phyloP scores from a whole-genome alignment of 30 jellyfish, hydroid and myxozoan species.

The Mastigias papua region DNA sequence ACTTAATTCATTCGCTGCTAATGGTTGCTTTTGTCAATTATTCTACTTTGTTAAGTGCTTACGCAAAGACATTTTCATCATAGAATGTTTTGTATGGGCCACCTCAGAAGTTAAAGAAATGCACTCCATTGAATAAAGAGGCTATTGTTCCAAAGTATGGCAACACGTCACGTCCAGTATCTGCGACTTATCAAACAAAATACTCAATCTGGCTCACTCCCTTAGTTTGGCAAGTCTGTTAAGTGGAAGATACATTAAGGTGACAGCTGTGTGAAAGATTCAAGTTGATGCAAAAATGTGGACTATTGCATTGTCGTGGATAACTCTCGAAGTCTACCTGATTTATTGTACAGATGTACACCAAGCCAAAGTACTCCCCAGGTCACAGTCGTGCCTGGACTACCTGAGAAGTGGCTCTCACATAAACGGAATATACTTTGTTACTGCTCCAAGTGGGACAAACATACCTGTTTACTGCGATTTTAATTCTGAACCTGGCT shows the following conservation, averaged over 20 bases:
- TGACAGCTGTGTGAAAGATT: neutral
- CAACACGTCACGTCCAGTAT: too few species aligned
- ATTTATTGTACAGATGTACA: neutral
- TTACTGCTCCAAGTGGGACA: slow-evolving; percentile 3
- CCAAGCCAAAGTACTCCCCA: neutral
- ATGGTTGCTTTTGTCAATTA: too few species aligned
- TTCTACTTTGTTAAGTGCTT: too few species aligned
- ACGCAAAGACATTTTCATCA: too few species aligned
- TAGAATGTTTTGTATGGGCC: too few species aligned
- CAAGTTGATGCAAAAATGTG: neutral
- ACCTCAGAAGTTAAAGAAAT: too few species aligned
- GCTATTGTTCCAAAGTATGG: too few species aligned
- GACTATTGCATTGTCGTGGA: neutral
- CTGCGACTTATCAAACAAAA: too few species aligned
- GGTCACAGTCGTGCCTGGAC: slow-evolving; percentile 35
- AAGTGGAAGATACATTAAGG: neutral
- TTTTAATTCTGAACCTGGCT: slow-evolving; percentile 39
- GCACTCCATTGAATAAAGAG: too few species aligned
- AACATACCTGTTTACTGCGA: slow-evolving; percentile 36
- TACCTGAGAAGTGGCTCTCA: neutral
- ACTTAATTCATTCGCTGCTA: too few species aligned
- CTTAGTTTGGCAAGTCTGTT: too few species aligned
- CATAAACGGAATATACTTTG: slow-evolving; percentile 6
- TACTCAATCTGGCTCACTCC: too few species aligned
- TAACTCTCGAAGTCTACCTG: neutral